These are phyloP conservation scores for Cephus nigrinus DNA, from an alignment of 2,888 invertebrate species.

Conservation along the genomic window DNA sequence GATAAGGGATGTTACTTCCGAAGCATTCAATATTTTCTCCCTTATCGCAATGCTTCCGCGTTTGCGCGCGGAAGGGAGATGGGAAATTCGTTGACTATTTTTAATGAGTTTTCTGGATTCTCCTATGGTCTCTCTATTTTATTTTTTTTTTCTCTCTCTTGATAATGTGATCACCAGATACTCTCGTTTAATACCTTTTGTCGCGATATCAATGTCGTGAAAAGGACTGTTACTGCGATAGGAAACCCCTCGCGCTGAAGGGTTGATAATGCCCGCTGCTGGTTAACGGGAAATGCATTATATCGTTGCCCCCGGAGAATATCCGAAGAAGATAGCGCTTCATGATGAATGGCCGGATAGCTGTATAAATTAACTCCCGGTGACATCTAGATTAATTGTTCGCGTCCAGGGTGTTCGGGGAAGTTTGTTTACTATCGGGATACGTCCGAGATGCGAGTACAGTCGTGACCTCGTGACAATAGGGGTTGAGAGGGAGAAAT, in stretches of 20 bases:
- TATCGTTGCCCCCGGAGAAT: constrained; percentile 35
- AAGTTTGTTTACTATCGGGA: constrained; percentile 1
- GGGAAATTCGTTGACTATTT: neutral
- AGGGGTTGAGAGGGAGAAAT: neutral
- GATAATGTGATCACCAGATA: neutral
- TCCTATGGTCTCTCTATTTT: neutral
- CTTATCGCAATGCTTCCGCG: neutral
- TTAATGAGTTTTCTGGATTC: neutral
- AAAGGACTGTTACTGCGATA: constrained; percentile 32
- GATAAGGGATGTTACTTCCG: neutral
- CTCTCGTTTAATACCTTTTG: neutral
- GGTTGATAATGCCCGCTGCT: constrained; percentile 54
- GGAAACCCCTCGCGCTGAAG: constrained; percentile 51
- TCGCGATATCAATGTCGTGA: neutral
- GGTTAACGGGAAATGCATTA: constrained; percentile 49
- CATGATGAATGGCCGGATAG: constrained; percentile 58
- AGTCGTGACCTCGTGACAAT: neutral
- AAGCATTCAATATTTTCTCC: neutral
- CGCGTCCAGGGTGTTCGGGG: constrained; percentile 30
- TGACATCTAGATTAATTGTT: constrained; percentile 63
- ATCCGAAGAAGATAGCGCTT: constrained; percentile 55
- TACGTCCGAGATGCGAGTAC: neutral
- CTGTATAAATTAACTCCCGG: constrained; percentile 61
- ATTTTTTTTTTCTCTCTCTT: neutral
- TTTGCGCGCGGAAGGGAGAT: neutral